phyloP scores from a whole-genome alignment of 2,888 invertebrate species.

The Boloria selene region DNA sequence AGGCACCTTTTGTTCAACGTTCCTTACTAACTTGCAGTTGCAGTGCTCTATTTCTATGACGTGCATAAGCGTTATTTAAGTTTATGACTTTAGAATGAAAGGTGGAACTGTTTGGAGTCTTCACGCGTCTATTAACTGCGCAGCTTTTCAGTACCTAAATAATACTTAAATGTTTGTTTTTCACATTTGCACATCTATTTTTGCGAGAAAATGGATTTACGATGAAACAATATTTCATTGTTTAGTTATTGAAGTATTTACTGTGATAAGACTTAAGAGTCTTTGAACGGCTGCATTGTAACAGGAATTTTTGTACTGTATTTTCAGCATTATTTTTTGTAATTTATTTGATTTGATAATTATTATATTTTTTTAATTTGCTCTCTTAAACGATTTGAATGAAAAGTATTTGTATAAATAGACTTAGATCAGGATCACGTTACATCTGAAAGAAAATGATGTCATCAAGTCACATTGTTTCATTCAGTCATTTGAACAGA shows the following conservation, averaged over 20 bases:
- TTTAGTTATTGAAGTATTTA: slow-evolving; percentile 5
- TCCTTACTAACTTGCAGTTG: slow-evolving; percentile 39
- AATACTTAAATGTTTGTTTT: slow-evolving; percentile 27
- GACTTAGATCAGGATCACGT: too few species aligned
- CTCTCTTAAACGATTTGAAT: too few species aligned
- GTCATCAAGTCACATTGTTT: too few species aligned
- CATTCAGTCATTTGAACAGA: too few species aligned
- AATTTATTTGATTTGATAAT: too few species aligned
- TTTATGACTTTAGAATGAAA: slow-evolving; percentile 34
- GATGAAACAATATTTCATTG: slow-evolving; percentile 16
- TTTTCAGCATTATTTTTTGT: not conserved
- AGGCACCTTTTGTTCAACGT: slow-evolving; percentile 41
- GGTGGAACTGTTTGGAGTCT: slow-evolving; percentile 30
- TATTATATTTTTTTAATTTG: too few species aligned
- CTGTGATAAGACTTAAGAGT: slow-evolving; percentile 6
- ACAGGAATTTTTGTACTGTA: not conserved
- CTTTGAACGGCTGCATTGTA: slow-evolving; percentile 1
- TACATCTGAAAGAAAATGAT: too few species aligned
- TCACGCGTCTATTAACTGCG: slow-evolving; percentile 31
- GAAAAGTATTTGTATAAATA: too few species aligned
- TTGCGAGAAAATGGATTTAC: slow-evolving; percentile 9
- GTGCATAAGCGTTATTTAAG: slow-evolving; percentile 36
- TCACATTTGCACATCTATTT: slow-evolving; percentile 17
- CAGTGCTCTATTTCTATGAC: slow-evolving; percentile 36
- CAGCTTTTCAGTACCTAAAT: slow-evolving; percentile 24